A percentile compares a stretch with the other conserved stretches of the same genome.
These are phyloP conservation scores for Tethya wilhelma DNA, from an alignment of 37 sponge, comb jelly and placozoan species.

Conservation along the genomic window DNA sequence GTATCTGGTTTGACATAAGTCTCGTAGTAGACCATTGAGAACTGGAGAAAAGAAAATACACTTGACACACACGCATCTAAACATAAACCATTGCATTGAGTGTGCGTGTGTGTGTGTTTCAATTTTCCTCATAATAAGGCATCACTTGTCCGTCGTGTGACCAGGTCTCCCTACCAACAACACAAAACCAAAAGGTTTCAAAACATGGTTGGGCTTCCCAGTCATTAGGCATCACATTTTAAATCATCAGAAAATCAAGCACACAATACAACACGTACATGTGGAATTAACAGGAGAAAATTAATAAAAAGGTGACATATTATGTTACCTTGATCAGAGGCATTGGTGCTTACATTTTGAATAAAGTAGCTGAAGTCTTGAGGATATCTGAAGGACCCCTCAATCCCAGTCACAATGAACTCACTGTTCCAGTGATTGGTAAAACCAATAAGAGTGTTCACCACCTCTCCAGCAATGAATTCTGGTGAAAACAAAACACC, in stretches of 20 bases:
- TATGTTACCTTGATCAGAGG: no score
- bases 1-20: constrained; percentile 63
- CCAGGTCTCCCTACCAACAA: not conserved
- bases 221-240: constrained; percentile 21
- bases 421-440: constrained; percentile 51
- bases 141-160: constrained; percentile 42
- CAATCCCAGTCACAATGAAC: constrained; percentile 74
- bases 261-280: no score
- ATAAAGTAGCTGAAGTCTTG: constrained; percentile 92
- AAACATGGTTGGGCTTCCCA: not conserved
- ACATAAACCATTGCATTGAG: not conserved
- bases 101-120: not conserved
- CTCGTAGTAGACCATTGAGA: constrained; percentile 51
- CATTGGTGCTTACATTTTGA: constrained; percentile 96
- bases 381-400: constrained; percentile 87
- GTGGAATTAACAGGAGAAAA: no score
- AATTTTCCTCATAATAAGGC: constrained; percentile 65
- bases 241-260: no score
- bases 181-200: not conserved
- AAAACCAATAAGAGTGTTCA: constrained; percentile 73
- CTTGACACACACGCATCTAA: no score
- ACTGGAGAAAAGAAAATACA: constrained; percentile 33
- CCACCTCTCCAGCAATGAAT: constrained; percentile 70
- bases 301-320: no score
- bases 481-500: constrained; percentile 31